phyloP scores from a whole-genome alignment of 2,113 vertebrate species.

The Globicephala melas region DNA sequence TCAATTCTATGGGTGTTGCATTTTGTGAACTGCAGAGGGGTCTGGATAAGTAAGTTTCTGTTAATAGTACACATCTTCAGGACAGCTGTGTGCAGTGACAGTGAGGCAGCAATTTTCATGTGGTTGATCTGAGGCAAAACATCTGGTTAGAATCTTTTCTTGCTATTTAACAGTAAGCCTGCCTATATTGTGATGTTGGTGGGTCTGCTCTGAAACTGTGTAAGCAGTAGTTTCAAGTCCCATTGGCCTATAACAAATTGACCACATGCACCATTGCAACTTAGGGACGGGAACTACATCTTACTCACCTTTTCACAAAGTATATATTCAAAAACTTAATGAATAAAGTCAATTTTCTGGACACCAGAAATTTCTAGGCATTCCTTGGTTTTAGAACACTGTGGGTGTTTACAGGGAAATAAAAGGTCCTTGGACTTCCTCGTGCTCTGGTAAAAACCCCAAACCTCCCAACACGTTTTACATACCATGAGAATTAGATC shows the following conservation, averaged over 20 bases:
- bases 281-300: neutral
- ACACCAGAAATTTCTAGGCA: neutral
- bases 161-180: neutral
- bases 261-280: neutral
- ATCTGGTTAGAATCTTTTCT: neutral
- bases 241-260: neutral
- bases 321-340: neutral
- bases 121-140: neutral
- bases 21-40: neutral
- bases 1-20: neutral
- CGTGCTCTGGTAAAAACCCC: neutral
- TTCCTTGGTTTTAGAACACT: neutral
- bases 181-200: neutral
- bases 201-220: neutral
- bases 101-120: neutral
- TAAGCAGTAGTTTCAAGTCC: neutral
- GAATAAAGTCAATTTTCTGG: neutral
- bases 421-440: neutral
- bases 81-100: neutral
- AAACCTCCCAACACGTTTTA: neutral
- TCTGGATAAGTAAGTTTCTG: neutral
- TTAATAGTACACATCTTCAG: neutral
- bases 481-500: neutral
- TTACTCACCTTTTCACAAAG: neutral
- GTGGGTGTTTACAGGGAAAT: neutral